Evolutionary conservation across 92 coral and sea anemone species (phyloP), one percentile per base, ranked within the genome.

Genomic region (Scolanthus callimorphus): DNA sequence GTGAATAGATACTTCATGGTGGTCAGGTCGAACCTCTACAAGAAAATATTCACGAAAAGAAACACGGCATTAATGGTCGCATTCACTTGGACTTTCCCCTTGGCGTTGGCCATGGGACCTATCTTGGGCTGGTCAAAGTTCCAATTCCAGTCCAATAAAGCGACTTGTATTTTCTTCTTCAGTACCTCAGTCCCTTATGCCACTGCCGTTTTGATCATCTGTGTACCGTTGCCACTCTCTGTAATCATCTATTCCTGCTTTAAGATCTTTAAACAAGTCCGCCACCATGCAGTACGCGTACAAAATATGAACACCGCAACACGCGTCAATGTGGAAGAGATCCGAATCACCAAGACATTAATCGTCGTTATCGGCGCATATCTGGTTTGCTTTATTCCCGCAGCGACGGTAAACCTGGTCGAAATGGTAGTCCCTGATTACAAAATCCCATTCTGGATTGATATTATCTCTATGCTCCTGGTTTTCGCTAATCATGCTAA

Each of bases 401-500:
- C 88, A 3, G 82, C 84, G 1, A 53, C 55, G 0, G 65, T 71
- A 27, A 81, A 81, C 49, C 49, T 81, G 9, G 67, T 76, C 17
- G 88, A 86, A 49, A 80, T 86, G 88, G 49, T 62, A 9, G 20
- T 23, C 10, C 95, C 88, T 4, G 29, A 27, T 12, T 81, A 52
- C 65, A 59, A 65, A 45, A 86, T 86, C 0, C 85, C 95, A 1
- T 48, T 63, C 1, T 86, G 89, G 95, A 58, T 71, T 25, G 88
- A 86, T 29, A 67, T 86, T 11, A 39, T 69, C 8, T 55, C 81
- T 11, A 70, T 76, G 85, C 63, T 70, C 1, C 44, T 86, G 11
- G 75, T 86, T 2, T 55, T 86, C 59, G 64, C 81, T 2, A 86
- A 86, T 55, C 95, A 86, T 29, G 88, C 95, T 0, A 86, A 86